Evolutionary conservation across 2,113 vertebrate species (phyloP).

Genomic region (Spheniscus mendiculus): DNA sequence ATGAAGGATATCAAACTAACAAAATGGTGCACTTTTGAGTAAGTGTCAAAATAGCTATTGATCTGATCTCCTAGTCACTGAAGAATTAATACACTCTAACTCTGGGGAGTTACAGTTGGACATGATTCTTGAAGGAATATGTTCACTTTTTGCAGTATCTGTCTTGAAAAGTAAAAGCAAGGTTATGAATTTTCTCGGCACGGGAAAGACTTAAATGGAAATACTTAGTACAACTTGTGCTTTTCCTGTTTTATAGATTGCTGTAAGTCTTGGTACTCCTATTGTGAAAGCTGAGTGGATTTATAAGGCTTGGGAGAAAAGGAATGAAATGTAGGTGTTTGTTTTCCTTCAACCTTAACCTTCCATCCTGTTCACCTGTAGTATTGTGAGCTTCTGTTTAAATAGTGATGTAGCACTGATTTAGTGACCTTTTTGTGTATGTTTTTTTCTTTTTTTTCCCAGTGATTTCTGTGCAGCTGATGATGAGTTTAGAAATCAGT

Average conservation of each 20-base stretch:
- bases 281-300: slow-evolving; percentile 95
- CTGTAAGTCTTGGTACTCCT: slow-evolving; percentile 94
- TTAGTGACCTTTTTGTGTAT: not conserved
- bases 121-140: not conserved
- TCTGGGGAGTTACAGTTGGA: not conserved
- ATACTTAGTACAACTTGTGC: not conserved
- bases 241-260: slow-evolving; percentile 80
- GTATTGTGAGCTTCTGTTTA: not conserved
- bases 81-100: not conserved
- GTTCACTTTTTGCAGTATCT: not conserved
- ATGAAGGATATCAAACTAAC: not conserved
- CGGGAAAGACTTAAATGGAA: not conserved
- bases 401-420: not conserved
- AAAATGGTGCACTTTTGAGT: not conserved
- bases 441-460: not conserved
- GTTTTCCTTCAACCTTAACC: not conserved
- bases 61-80: not conserved
- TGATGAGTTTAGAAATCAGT: slow-evolving; percentile 89
- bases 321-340: slow-evolving; percentile 85
- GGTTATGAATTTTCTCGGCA: not conserved
- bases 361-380: not conserved
- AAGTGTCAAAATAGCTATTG: not conserved
- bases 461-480: slow-evolving; percentile 87
- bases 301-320: slow-evolving; percentile 90
- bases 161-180: not conserved